phyloP scores from a whole-genome alignment of 1,140 invertebrate genomes.

The Drosophila chauvacae region DNA sequence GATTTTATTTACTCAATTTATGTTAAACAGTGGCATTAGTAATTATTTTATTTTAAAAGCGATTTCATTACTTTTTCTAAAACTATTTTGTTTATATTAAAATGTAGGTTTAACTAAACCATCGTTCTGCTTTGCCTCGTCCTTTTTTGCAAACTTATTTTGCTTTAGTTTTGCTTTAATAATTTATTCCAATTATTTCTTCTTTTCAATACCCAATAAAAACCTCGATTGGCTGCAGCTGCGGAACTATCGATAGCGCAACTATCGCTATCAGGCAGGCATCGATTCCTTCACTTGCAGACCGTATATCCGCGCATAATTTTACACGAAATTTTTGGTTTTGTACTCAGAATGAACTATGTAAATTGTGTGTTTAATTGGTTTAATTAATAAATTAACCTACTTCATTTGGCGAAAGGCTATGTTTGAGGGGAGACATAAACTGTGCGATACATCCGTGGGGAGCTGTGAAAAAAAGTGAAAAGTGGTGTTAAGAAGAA shows the following conservation, averaged over 20 bases:
- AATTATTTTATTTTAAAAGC: no score
- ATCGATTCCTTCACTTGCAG: constrained; percentile 15
- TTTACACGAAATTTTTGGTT: constrained; percentile 8
- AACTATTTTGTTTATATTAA: no score
- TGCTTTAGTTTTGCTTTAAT: no score
- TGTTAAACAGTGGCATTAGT: no score
- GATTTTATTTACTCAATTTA: no score
- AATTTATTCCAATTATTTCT: no score
- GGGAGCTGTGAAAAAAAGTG: constrained; percentile 61
- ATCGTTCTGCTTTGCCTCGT: no score
- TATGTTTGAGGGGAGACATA: neutral
- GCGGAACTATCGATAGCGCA: neutral
- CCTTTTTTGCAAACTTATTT: no score
- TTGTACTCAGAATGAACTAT: constrained; percentile 3
- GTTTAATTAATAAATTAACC: neutral
- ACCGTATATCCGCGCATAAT: constrained; percentile 31
- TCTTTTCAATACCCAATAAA: no score
- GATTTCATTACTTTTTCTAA: no score
- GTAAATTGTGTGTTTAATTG: neutral
- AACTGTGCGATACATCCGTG: neutral
- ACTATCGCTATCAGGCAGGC: neutral
- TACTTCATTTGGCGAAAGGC: neutral
- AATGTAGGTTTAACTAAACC: no score
- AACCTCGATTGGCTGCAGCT: neutral
- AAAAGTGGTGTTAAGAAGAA: constrained; percentile 51